phyloP scores from a whole-genome alignment of 2,888 invertebrate genomes.

The Acronicta leporina region DNA sequence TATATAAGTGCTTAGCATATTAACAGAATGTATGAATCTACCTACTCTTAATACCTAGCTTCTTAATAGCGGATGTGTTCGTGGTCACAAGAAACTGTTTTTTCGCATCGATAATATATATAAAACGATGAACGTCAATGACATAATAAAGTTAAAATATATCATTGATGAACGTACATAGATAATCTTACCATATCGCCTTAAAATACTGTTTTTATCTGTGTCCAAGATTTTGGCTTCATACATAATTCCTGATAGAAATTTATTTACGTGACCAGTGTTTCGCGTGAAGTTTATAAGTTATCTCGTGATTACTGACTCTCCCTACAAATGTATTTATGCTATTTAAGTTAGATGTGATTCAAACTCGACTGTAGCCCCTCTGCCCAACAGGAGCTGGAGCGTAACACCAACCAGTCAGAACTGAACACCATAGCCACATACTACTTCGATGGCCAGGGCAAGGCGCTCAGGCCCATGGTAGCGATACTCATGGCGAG shows the following conservation, averaged over 20 bases:
- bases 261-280: background rate
- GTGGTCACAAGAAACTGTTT: background rate
- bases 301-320: no score
- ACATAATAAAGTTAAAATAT: no score
- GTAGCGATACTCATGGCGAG: slow-evolving; percentile 97
- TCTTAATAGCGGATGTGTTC: no score
- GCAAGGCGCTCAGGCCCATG: slow-evolving; percentile 99
- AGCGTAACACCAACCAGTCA: slow-evolving; percentile 93
- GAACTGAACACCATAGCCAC: slow-evolving; percentile 97
- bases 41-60: background rate
- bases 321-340: background rate
- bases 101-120: background rate
- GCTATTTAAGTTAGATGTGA: slow-evolving; percentile 54
- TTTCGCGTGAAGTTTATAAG: no score
- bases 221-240: background rate
- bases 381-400: slow-evolving; percentile 90
- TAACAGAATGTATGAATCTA: no score
- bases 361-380: slow-evolving; percentile 76
- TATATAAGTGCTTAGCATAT: background rate
- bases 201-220: background rate
- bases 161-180: no score
- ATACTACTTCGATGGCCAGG: slow-evolving; percentile 99
- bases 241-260: background rate
- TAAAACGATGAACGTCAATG: background rate
- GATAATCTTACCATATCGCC: no score